These are phyloP conservation scores for Mungos mungo DNA, from an alignment of 2,113 vertebrate species.

Conservation along the genomic window DNA sequence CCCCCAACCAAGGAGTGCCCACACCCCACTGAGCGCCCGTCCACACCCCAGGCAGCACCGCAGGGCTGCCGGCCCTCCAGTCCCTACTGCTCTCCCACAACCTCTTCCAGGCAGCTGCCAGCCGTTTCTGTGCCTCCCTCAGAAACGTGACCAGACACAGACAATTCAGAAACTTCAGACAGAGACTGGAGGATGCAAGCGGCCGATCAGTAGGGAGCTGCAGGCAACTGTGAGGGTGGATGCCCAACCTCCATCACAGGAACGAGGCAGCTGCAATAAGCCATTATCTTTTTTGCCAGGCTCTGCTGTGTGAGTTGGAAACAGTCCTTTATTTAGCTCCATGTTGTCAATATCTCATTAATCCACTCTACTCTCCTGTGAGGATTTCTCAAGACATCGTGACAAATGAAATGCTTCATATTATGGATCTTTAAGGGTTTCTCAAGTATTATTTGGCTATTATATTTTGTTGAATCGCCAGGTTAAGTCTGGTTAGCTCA, in stretches of 20 bases:
- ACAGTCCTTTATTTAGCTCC: background rate
- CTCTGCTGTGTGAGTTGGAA: background rate
- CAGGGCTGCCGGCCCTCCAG: background rate
- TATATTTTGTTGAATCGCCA: background rate
- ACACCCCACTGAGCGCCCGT: background rate
- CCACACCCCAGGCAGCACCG: too few relatives aligned
- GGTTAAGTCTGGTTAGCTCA: background rate
- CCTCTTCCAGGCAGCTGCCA: background rate
- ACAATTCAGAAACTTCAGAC: background rate
- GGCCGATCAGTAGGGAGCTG: background rate
- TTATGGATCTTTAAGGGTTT: background rate
- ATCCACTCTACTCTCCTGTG: background rate
- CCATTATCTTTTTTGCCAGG: background rate
- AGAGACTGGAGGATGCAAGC: background rate
- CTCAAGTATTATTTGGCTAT: background rate
- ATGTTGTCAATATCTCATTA: background rate
- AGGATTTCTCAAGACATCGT: background rate
- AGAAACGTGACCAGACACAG: background rate
- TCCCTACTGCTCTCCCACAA: background rate
- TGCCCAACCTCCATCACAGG: background rate
- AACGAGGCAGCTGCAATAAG: background rate
- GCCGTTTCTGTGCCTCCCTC: background rate
- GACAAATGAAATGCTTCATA: background rate
- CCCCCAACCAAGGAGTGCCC: accelerated
- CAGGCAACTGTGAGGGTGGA: accelerated